These are phyloP conservation scores for Anseranas semipalmata DNA, from an alignment of 2,113 vertebrate genomes.

Conservation along the genomic window DNA sequence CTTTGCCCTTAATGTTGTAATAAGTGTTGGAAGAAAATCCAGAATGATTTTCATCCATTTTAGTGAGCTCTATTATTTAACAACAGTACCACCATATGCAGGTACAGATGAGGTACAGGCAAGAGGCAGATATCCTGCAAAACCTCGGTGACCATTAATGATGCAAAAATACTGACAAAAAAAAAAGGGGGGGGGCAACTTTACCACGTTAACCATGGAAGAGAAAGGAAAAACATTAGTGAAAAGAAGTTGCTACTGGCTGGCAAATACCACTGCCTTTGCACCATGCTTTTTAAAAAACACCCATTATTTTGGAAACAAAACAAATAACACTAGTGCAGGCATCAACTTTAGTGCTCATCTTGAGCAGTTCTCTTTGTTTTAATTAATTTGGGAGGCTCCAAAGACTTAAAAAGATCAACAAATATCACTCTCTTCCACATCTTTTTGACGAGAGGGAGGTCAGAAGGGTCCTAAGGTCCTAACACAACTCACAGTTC, in stretches of 20 bases:
- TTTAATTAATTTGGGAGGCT: background rate
- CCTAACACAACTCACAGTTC: background rate
- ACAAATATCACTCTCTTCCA: background rate
- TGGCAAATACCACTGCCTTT: background rate
- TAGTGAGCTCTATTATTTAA: background rate
- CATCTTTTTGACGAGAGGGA: background rate
- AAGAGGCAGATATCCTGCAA: background rate
- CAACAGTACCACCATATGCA: background rate
- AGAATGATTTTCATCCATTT: background rate
- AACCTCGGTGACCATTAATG: background rate
- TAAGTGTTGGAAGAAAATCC: background rate
- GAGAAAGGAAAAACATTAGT: background rate
- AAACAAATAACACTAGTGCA: background rate
- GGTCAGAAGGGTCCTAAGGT: background rate
- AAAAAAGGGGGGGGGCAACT: background rate
- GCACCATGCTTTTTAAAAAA: background rate
- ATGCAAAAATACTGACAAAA: background rate
- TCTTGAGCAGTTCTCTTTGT: background rate
- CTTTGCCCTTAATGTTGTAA: background rate
- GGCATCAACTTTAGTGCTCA: background rate
- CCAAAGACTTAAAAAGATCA: background rate
- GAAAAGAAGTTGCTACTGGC: background rate
- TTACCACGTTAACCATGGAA: background rate
- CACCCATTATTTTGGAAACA: background rate
- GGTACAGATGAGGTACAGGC: background rate